Conservation (phyloP, 2,113 vertebrate genomes). For the Ammospiza caudacuta region DNA sequence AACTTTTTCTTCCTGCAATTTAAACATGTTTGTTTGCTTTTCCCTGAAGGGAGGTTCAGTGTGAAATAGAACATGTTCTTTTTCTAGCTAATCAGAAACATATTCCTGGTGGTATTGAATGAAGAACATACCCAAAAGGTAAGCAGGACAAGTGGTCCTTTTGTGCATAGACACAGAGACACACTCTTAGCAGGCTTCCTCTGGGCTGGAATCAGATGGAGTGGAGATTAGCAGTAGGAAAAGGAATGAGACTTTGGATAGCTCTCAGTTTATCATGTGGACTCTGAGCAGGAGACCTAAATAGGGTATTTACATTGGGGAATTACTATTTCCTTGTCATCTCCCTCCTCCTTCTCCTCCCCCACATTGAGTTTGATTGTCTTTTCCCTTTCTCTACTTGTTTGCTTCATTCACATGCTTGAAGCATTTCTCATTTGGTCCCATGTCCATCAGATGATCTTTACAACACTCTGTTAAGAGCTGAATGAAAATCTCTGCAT, state of each 20-base stretch:
- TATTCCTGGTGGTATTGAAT: background rate
- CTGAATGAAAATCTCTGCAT: background rate
- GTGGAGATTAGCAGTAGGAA: background rate
- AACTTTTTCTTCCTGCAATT: conserved; percentile 20
- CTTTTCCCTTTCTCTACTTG: background rate
- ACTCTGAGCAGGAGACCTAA: background rate
- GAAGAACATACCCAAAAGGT: background rate
- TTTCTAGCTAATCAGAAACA: conserved; percentile 18
- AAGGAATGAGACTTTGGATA: background rate
- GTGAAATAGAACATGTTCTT: conserved; percentile 3
- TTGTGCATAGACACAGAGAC: background rate
- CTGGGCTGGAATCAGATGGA: background rate
- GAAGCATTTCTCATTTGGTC: background rate
- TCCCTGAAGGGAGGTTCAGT: conserved; percentile 8
- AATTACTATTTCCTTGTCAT: background rate
- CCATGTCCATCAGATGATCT: background rate
- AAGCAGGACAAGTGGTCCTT: conserved; percentile 1
- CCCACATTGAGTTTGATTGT: background rate
- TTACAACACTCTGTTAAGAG: background rate
- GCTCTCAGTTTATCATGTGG: background rate
- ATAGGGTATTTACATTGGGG: background rate
- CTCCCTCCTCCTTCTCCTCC: background rate
- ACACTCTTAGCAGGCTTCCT: background rate
- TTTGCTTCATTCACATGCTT: background rate
- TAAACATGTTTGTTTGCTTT: conserved; percentile 13